Base-by-base conservation (phyloP, 2,797 vertebrate species). In the Onychomys arenicola region DNA sequence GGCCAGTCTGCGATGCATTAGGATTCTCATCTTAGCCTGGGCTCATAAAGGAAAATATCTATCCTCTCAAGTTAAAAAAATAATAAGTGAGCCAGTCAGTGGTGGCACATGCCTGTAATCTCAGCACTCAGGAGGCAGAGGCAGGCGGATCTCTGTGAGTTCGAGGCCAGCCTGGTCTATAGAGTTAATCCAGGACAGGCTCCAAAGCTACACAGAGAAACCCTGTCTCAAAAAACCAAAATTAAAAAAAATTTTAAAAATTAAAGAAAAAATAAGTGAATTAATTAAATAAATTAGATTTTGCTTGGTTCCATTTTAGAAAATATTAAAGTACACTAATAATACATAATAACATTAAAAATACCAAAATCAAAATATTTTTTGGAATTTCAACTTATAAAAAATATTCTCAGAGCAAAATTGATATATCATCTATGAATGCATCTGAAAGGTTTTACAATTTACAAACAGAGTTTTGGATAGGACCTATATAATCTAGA, bases 341-440 rank as follows among this genome's bases (percentile, higher is more conserved):
- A 76, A 55, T 63, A 49, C 1, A 43, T 67, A 80, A 55, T 46
- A 71, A 0, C 67, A 78, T 59, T 59, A 86, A 19, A 90, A 76
- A 81, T 71, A 75, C 7, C 85, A 37, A 83, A 90, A 29, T 34
- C 0, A 16, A 63, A 61, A 63, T 43, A 63, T 32, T 43, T 27
- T 43, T 19, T 25, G 59, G n/a, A 89, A 81, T 40, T 78, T 93
- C n/a, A 76, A 67, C 14, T 57, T 95, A 61, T 93, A 91, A 61
- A 40, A 85, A 63, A 61, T 29, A 34, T 76, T 34, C 19, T 55
- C 59, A 59, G 32, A 71, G 86, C 43, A 84, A 91, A 34, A 73
- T 19, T 78, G 21, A 49, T 21, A 71, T 32, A 83, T 5, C 12
- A 88, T 21, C 32, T 0, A 90, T 84, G 12, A 83, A 43, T 75